Base-by-base conservation (phyloP, 2,888 invertebrate species). In the Anarsia innoxiella region DNA sequence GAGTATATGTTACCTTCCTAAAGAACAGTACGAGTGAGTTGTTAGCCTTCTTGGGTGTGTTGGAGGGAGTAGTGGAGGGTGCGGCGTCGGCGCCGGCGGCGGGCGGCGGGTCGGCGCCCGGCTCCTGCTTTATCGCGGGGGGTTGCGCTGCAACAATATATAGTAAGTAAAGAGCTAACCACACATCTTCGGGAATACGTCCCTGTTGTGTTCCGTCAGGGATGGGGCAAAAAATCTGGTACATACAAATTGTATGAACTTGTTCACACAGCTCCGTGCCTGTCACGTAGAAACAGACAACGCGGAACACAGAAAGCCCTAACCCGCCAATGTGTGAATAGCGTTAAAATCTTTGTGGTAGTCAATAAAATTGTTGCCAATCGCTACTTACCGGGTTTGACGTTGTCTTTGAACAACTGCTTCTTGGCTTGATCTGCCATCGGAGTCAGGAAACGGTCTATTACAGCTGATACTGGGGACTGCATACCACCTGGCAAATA, bases 1-100 rank as follows among this genome's bases (percentile, higher is more conserved):
- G n/a, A n/a, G n/a, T n/a, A n/a, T n/a, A n/a, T n/a, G n/a, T 19
- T 19, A 94, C 95, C 88, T 96, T 96, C 77, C 96, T 89, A 66
- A 95, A 91, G 77, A 97, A 97, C 5, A 98, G 87, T 49, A 70
- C 69, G 30, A 86, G 53, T 0, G 86, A 86, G 46, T 79, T 79
- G 46, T 78, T 72, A 0, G 68, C 55, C 51, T 73, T 79, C 51
- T 72, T 80, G 4, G 83, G 80, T 2, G 80, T 77, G 0, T 64
- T 59, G 2, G 68, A 56, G 1, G 70, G 59, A 0, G 70, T 66
- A 8, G 45, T 19, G 19, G 19, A 5, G 3, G 19, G 19, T 19
- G 49, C 51, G 12, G 45, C 47, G 1, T 65, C 72, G 2, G 59
- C 58, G 28, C 51, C 65, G 1, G 61, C 42, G 1, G 42, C 59